Base-by-base conservation (phyloP, 2,888 invertebrate species). In the Ophion ventricosus region DNA sequence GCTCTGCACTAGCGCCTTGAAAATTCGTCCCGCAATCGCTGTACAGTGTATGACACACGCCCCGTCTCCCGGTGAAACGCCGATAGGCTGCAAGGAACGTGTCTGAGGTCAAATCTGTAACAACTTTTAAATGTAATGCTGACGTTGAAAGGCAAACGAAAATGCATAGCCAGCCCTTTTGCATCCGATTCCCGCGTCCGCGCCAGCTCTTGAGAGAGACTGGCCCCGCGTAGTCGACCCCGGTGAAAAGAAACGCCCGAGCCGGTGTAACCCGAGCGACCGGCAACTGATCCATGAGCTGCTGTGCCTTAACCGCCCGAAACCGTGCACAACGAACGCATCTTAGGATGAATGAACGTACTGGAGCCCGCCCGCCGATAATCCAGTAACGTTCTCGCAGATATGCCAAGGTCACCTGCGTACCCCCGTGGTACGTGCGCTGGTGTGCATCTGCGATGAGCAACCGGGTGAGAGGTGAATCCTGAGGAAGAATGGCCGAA, bases 271-370 rank as follows among this genome's bases (percentile, higher is more conserved):
- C 78, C 23, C 78, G 69, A n/a, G 40, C 2, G 2, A 43, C 26
- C n/a, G 90, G 90, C 8, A 90, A 80, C 25, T 89, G 79, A 17
- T 87, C 90, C 90, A 91, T 90, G 1, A 87, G 40, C 69, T 88
- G 90, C 4, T 81, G 74, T 0, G 83, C 85, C 14, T 25, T 29
- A n/a, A 35, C 11, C 25, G 56, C 64, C 14, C 74, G 56, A 5
- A 25, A 43, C 17, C 79, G 63, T 2, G 74, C 72, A 57, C 85
- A 85, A 3, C 17, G 17, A 5, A 75, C 59, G 54, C 78, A 77
- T 4, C 64, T 23, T 8, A 76, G 54, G 3, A 84, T 84, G 67
- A n/a, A 82, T 1, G 84, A 82, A 14, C 74, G 29, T 0, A 84
- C 70, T 17, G 84, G 84, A 23, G 20, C 54, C 40, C 84, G 59